Percentiles rank a stretch among this genome's conserved stretches.
Conservation (phyloP, 2,797 vertebrate genomes). For the Mastacembelus armatus region DNA sequence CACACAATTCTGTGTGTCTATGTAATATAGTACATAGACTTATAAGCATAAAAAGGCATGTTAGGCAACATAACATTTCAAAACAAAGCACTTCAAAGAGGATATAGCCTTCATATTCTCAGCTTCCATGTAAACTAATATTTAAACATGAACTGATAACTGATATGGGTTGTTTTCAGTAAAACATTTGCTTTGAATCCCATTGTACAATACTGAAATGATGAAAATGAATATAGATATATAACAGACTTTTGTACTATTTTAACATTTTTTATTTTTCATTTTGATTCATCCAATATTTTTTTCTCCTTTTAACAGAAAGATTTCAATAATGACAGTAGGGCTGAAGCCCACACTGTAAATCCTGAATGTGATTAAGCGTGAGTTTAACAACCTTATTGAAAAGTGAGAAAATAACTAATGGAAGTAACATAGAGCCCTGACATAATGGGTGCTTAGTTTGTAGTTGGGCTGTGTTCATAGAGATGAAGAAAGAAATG, state of each 20-base stretch:
- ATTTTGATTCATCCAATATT: conserved; percentile 36
- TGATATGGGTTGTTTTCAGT: conserved; percentile 51
- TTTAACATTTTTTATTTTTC: conserved; percentile 36
- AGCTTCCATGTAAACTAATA: conserved; percentile 54
- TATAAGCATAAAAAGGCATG: too few relatives aligned
- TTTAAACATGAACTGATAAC: conserved; percentile 54
- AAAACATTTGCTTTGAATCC: conserved; percentile 72
- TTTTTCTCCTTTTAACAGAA: background rate
- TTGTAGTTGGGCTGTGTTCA: conserved; percentile 30
- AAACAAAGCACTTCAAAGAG: conserved; percentile 54
- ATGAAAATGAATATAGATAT: conserved; percentile 37
- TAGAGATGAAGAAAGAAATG: conserved; percentile 29
- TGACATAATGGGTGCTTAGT: conserved; percentile 43
- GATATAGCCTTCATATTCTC: conserved; percentile 64
- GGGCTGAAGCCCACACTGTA: background rate
- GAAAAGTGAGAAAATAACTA: conserved; percentile 10
- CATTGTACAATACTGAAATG: conserved; percentile 51
- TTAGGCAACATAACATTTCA: conserved; percentile 45
- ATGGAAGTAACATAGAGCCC: conserved; percentile 19
- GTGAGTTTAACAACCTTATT: conserved; percentile 15
- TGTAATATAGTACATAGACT: too few relatives aligned
- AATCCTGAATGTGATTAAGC: conserved; percentile 31
- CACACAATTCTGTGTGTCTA: too few relatives aligned
- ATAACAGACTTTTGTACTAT: conserved; percentile 23
- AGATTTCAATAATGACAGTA: conserved; percentile 1